A percentile compares a stretch with the other conserved stretches of the same genome.
Conservation (phyloP, 92 coral and sea anemone genomes). For the Isaurus tuberculatus region DNA sequence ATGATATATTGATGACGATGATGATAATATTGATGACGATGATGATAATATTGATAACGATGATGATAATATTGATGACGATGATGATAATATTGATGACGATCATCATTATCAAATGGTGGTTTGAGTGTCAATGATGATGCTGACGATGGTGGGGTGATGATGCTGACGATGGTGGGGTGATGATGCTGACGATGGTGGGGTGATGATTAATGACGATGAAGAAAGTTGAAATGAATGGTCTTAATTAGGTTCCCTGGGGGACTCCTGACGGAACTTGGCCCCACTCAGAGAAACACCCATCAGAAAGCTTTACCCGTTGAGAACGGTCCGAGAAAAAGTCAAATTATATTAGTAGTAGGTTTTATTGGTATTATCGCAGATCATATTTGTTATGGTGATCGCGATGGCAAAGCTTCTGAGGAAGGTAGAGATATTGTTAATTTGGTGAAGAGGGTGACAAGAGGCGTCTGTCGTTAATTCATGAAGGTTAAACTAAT, state of each 20-base stretch:
- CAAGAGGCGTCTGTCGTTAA: too few species aligned
- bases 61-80: background rate
- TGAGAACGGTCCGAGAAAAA: too few species aligned
- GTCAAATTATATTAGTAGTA: too few species aligned
- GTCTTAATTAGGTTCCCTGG: too few species aligned
- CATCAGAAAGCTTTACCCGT: too few species aligned
- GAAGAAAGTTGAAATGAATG: background rate
- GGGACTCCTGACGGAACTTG: too few species aligned
- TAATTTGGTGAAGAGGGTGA: too few species aligned
- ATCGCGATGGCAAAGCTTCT: background rate
- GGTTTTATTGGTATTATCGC: too few species aligned
- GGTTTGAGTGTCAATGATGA: background rate
- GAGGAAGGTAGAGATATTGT: background rate
- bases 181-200: background rate
- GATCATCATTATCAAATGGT: background rate
- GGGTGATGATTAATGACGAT: background rate
- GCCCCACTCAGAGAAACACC: too few species aligned
- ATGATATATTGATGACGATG: background rate
- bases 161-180: background rate
- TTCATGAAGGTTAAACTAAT: too few species aligned
- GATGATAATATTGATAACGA: too few species aligned
- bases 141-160: background rate
- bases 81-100: background rate
- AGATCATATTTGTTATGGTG: background rate
- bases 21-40: background rate